Evolutionary conservation across 2,888 invertebrate species (phyloP).

Genomic region (Schrankia costaestrigalis): DNA sequence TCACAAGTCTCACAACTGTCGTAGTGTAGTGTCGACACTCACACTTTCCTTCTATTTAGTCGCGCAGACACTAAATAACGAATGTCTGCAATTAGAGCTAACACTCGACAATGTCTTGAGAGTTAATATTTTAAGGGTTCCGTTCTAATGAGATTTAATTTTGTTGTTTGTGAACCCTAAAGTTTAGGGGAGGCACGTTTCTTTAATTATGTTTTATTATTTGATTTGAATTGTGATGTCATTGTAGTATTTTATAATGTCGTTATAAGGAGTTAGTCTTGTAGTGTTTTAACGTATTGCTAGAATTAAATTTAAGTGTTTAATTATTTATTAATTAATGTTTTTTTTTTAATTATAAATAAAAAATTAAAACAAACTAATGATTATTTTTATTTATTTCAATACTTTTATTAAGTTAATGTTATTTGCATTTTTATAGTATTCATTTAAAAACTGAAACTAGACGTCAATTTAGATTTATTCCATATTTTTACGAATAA

Average conservation of each 20-base stretch:
- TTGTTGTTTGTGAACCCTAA: conserved; percentile 25
- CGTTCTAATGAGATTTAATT: conserved; percentile 37
- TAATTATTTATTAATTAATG: too few relatives aligned
- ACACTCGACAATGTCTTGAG: conserved; percentile 49
- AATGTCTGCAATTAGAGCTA: conserved; percentile 41
- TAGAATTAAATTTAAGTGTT: too few relatives aligned
- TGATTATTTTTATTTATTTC: too few relatives aligned
- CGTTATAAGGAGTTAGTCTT: too few relatives aligned
- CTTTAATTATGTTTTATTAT: conserved; percentile 21
- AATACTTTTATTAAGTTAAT: too few relatives aligned
- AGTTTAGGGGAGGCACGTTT: conserved; percentile 27
- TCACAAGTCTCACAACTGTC: conserved; percentile 11
- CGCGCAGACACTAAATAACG: conserved; percentile 49
- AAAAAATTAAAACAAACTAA: too few relatives aligned
- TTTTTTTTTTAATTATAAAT: too few relatives aligned
- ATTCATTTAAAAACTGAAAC: too few relatives aligned
- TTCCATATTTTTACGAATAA: too few relatives aligned
- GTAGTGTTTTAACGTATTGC: too few relatives aligned
- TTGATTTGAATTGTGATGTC: conserved; percentile 13
- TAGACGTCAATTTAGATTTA: too few relatives aligned
- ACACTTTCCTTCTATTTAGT: conserved; percentile 34
- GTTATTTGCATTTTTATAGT: too few relatives aligned
- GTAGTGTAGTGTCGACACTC: conserved; percentile 28
- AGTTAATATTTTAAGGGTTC: conserved; percentile 37
- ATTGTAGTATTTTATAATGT: not conserved